Evolutionary conservation across 1,140 invertebrate species (phyloP), one percentile per base, ranked within the genome.

Genomic region (Drosophila nikananu): DNA sequence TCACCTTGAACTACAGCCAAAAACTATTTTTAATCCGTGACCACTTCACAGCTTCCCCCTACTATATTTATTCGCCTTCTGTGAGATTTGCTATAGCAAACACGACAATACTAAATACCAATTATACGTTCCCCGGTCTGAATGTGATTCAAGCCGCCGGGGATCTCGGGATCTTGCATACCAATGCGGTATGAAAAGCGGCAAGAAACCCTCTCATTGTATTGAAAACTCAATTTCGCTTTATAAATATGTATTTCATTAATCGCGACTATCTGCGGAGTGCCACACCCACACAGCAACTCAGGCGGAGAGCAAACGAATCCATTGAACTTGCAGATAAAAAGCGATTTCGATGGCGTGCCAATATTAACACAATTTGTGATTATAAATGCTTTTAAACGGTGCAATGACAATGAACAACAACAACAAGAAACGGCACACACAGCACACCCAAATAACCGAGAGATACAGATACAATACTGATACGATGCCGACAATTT

Each of bases 321-420:
- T 83, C 77, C 81, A 79, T 71, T 84, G 86, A 90, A 90, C 84
- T 87, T 84, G 73, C 35, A 65, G 70, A 79, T 79, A 86, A 81
- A 65, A 58, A 63, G 65, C 59, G 57, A 60, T 70, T 80, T 54
- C 73, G 84, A 90, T 87, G 82, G 84, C 86, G 81, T 81, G 81
- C 84, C 81, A 90, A 86, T 91, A 90, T 90, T 91, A 90, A 86
- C 86, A 90, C 86, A 90, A 91, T 90, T 90, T 90, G 82, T 82
- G 81, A 91, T 91, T 90, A 86, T 90, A 86, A 90, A 90, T 90
- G 86, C 86, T 82, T 82, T 81, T 91, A 90, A 90, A 90, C 86
- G 81, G 75, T 86, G 79, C 86, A 90, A 80, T 90, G 86, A 90
- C 86, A 91, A 89, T 90, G 86, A 79, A 78, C 84, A 89, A 87